Evolutionary conservation across 2,888 invertebrate genomes (phyloP), one percentile per base, ranked within the genome.

Genomic region (Rosalia funebris): DNA sequence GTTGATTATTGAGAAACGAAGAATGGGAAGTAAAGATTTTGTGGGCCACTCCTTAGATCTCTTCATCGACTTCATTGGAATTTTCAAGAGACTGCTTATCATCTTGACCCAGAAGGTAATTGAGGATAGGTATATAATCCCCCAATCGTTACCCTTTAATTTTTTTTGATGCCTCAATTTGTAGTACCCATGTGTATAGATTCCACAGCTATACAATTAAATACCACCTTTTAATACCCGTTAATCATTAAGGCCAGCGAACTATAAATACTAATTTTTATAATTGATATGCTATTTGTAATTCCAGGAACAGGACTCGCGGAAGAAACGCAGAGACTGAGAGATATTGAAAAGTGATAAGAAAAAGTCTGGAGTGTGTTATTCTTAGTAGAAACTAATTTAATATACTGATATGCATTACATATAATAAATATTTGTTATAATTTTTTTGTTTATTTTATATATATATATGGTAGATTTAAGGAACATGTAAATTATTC

Each of bases 1-100:
- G 83, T 84, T 94, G 69, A 97, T 98, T 71, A 91, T 98, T 74
- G 96, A 96, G 82, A 97, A 97, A 81, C 89, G 91, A 71, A 88
- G 94, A 65, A 86, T 87, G 82, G 97, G 98, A 62, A 96, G 89
- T 84, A 92, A 91, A 79, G 98, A 98, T 83, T 97, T 93, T 80
- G 91, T 98, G 68, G 87, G 89, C 81, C 97, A 98, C 82, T 91
- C 95, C 10, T 85, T 98, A 70, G 95, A 96, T 78, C 85, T 98
- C 66, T 98, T 98, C 86, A 89, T 98, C 77, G 98, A 98, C 82
- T 92, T 98, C 78, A 87, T 97, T 82, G 91, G 93, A 75, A 89
- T 98, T 79, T 97, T 98, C 90, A 91, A 95, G 76, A 90, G 94
- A 76, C 85, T 98, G 72, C 83, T 97, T 63, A 89, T 97, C 77